Percentiles rank a stretch among this genome's conserved stretches.
Evolutionary conservation across 1,140 invertebrate genomes (phyloP).

Genomic region (Bombus waltoni): DNA sequence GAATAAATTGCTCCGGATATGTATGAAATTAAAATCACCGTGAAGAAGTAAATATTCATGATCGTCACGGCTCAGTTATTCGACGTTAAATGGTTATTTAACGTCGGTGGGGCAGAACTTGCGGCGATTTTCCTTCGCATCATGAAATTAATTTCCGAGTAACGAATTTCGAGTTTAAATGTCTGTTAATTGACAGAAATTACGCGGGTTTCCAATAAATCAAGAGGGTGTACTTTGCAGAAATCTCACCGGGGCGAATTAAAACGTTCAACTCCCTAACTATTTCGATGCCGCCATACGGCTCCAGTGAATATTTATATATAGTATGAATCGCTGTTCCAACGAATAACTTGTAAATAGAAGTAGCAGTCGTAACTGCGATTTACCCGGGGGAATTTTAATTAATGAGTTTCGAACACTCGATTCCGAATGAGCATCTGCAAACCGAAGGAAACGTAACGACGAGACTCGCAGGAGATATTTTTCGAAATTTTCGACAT

Average conservation of each 20-base stretch:
- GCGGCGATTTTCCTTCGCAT: not conserved
- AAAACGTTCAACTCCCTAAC: constrained; percentile 2
- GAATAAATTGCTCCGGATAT: not conserved
- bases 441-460: no score
- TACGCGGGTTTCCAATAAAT: constrained; percentile 2
- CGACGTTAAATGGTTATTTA: constrained; percentile 3
- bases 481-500: not conserved
- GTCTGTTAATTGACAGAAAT: constrained; percentile 25
- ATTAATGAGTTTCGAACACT: constrained; percentile 3
- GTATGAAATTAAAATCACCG: not conserved
- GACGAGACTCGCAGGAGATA: not conserved
- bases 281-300: not conserved
- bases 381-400: not conserved
- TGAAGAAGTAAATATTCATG: not conserved
- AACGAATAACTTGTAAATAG: not conserved
- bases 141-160: not conserved
- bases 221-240: constrained; percentile 6
- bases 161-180: not conserved
- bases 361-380: not conserved
- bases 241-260: not conserved
- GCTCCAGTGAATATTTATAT: not conserved
- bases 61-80: not conserved
- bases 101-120: not conserved
- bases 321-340: not conserved
- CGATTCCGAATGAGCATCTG: not conserved